These are phyloP conservation scores for Leucoptera coffeella DNA, from an alignment of 2,888 invertebrate genomes.

Conservation along the genomic window DNA sequence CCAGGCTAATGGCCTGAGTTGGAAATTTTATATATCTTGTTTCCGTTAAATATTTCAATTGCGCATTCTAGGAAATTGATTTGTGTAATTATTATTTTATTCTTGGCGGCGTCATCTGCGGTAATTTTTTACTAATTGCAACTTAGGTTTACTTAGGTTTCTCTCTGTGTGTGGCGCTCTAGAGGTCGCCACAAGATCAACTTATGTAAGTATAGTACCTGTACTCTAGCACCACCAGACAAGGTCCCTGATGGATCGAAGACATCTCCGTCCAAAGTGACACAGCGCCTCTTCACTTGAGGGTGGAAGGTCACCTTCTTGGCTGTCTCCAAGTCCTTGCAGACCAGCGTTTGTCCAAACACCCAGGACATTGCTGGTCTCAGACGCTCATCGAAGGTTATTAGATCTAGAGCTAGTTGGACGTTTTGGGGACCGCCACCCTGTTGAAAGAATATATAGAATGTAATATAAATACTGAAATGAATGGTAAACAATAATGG, in stretches of 20 bases:
- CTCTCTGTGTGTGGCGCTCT: too few relatives aligned
- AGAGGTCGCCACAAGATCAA: too few relatives aligned
- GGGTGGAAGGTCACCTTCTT: slow-evolving; percentile 74
- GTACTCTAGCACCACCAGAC: slow-evolving; percentile 73
- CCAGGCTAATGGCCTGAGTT: too few relatives aligned
- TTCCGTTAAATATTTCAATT: too few relatives aligned
- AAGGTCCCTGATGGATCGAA: slow-evolving; percentile 87
- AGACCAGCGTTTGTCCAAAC: slow-evolving; percentile 82
- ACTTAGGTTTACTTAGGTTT: too few relatives aligned
- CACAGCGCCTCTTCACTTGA: slow-evolving; percentile 61
- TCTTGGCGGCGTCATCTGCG: too few relatives aligned
- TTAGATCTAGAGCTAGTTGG: slow-evolving; percentile 70
- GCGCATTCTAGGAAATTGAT: too few relatives aligned
- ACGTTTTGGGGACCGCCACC: slow-evolving; percentile 72
- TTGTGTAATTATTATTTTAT: too few relatives aligned
- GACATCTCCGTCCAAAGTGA: slow-evolving; percentile 89
- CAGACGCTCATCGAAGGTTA: slow-evolving; percentile 61
- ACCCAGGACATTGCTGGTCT: slow-evolving; percentile 80
- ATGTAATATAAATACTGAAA: too few relatives aligned
- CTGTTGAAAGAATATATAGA: slow-evolving; percentile 1
- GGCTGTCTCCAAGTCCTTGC: slow-evolving; percentile 74
- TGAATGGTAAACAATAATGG: too few relatives aligned
- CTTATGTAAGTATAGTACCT: slow-evolving; percentile 33
- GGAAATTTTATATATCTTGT: too few relatives aligned
- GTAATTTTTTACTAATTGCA: too few relatives aligned